Base-by-base conservation (phyloP, 2,888 invertebrate genomes). In the Troilus luridus region DNA sequence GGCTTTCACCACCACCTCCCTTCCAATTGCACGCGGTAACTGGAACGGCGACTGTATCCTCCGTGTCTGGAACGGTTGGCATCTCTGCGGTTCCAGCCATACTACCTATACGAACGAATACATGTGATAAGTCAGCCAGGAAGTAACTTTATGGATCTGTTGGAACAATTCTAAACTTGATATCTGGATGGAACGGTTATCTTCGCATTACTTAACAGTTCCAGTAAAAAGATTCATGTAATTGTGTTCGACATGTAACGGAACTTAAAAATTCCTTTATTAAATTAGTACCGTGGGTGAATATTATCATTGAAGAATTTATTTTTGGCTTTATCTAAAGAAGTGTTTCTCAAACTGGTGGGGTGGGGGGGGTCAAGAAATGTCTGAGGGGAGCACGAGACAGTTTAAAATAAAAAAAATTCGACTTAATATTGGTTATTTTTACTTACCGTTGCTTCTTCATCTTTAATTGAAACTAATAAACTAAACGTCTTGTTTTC, bases 1-100 rank as follows among this genome's bases (percentile, higher is more conserved):
- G 92, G 92, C 21, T 92, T 92, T 72, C 91, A 91, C 91, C 89
- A 90, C 62, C 90, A 90, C 62, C 90, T 90, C 27, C 90, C 72
- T n/a, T 27, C 90, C 21, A 58, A 58, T 56, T 77, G 72, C 5
- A 11, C 27, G 9, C 67, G 67, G 24, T 67, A 67, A 67, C 67
- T 67, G 67, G 64, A 64, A 64, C 24, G 12, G 67, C 24, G 0
- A 67, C 24, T 24, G n/a, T 24, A n/a, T 24, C 12, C 24, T 14
- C 14, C 67, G n/a, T 64, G 9, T 10, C n/a, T 24, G 67, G 67
- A 67, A 67, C 67, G 24, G 64, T 64, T n/a, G 11, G 11, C 41
- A 8, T 10, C n/a, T 10, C 21, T 21, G 62, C 62, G 64, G 12
- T 67, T 24, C 67, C 67, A 24, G 67, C 24, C 24, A 24, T 67